Evolutionary conservation across 2,113 vertebrate species (phyloP), one percentile per base, ranked within the genome.

Genomic region (Oreamnos americanus): DNA sequence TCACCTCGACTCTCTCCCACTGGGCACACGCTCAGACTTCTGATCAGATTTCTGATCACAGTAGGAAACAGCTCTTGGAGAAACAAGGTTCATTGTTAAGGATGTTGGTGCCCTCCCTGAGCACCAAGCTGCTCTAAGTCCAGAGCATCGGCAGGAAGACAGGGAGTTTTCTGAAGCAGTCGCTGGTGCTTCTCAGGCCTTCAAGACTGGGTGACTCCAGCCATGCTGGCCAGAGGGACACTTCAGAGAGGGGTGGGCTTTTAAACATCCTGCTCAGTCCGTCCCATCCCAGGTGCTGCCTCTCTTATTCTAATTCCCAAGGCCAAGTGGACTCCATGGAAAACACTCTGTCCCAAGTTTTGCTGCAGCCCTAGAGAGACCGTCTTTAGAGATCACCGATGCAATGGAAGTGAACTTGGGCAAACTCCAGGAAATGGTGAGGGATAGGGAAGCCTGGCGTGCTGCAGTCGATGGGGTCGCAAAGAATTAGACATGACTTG

Each of bases 271-370:
- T 43, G 57, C 14, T 43, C 4, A 10, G 17, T 25, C 16, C 43
- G 17, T 55, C 71, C 4, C 1, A 6, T 0, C 12, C 49, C 6
- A 2, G 6, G 58, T 49, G 16, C 45, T 11, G 0, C 3, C 55
- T 39, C 36, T 39, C 6, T 16, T 14, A 16, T 53, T 84, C 47
- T 7, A 45, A 64, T n/a, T 17, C 16, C 33, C 67, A 33, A 58
- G 67, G 92, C 64, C 92, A 96, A 49, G 60, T 45, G 71, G 43
- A 64, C 23, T 55, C 25, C n/a, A 28, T 2, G 28, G 67, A 92
- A 58, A 62, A 74, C 58, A 53, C 79, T 87, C 36, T 28, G 21
- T 13, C 62, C 36, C 14, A 53, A 60, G 36, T 87, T 71, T 43
- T 7, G 1, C 36, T 33, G 36, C 10, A 39, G 58, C 62, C 84